Percentiles rank a stretch among this genome's conserved stretches.
phyloP scores from a whole-genome alignment of 2,888 invertebrate genomes.

The Fragum whitleyi region DNA sequence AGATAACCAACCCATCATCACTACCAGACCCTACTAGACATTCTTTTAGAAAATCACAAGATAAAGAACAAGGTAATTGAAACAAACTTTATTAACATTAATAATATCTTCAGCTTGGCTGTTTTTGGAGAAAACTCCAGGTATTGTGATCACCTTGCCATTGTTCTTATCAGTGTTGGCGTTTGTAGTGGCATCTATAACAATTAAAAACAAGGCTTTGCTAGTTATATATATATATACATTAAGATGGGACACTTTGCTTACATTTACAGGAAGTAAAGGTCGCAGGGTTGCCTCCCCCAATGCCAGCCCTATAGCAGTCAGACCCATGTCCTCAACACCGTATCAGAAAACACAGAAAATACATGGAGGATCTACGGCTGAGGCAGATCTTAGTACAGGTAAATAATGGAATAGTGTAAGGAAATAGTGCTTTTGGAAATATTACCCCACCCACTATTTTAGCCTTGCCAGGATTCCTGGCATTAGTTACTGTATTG shows the following conservation, averaged over 20 bases:
- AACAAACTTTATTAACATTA: not conserved
- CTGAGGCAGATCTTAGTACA: slow-evolving; percentile 58
- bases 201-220: not conserved
- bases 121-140: too few species aligned
- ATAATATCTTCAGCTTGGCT: not conserved
- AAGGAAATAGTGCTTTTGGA: too few species aligned
- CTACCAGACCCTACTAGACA: slow-evolving; percentile 60
- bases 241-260: too few species aligned
- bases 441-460: too few species aligned
- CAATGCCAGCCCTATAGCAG: slow-evolving; percentile 74
- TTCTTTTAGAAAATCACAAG: slow-evolving; percentile 47
- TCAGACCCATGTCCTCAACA: slow-evolving; percentile 79
- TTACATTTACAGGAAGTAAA: not conserved
- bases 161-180: too few species aligned
- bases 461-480: too few species aligned
- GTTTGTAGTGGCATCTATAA: too few species aligned
- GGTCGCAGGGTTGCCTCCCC: slow-evolving; percentile 59
- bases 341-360: slow-evolving; percentile 72
- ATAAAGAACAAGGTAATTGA: slow-evolving; percentile 47
- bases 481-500: too few species aligned
- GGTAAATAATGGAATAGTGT: too few species aligned
- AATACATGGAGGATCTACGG: slow-evolving; percentile 30
- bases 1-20: slow-evolving; percentile 75
- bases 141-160: too few species aligned
- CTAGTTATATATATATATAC: too few species aligned